phyloP scores from a whole-genome alignment of 1,140 invertebrate species.

The Hesperophylax magnus region DNA sequence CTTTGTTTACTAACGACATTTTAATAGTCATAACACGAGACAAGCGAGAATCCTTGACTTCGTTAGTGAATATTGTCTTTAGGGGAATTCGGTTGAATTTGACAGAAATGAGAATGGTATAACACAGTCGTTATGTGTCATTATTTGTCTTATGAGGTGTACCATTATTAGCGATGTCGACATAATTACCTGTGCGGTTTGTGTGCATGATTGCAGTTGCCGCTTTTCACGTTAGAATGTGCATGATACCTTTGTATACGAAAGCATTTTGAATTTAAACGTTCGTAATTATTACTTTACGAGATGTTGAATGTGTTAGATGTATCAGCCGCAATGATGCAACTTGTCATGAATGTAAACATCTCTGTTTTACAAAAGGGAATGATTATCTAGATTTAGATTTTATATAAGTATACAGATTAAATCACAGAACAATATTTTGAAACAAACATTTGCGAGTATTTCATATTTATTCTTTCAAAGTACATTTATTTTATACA shows the following conservation, averaged over 20 bases:
- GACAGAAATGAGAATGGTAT: background rate
- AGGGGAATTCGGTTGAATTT: background rate
- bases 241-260: conserved; percentile 8
- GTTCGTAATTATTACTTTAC: background rate
- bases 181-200: conserved; percentile 6
- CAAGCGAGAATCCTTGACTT: conserved; percentile 7
- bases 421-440: too few species aligned
- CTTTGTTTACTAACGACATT: background rate
- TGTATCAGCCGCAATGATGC: too few species aligned
- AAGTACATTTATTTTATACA: too few species aligned
- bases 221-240: conserved; percentile 22
- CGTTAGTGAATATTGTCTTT: background rate
- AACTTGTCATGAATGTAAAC: too few species aligned
- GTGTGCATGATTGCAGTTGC: conserved; percentile 8
- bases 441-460: too few species aligned
- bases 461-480: too few species aligned
- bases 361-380: too few species aligned
- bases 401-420: too few species aligned
- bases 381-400: too few species aligned
- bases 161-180: background rate
- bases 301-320: background rate
- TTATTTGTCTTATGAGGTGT: background rate
- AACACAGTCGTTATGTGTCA: background rate
- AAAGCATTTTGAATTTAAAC: background rate
- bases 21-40: background rate